These are phyloP conservation scores for Hemibagrus wyckioides DNA, from an alignment of 2,113 vertebrate genomes.

Conservation along the genomic window DNA sequence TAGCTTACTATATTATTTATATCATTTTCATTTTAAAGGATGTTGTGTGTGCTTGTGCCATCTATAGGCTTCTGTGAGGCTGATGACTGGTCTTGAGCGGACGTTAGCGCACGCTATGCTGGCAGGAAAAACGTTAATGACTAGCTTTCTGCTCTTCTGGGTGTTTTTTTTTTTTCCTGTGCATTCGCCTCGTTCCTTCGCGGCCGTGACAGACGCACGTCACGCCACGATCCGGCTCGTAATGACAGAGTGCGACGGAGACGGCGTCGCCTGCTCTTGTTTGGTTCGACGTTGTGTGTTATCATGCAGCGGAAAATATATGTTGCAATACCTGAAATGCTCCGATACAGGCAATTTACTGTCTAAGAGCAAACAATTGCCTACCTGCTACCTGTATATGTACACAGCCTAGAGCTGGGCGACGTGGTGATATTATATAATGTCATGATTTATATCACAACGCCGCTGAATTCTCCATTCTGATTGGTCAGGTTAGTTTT, in stretches of 20 bases:
- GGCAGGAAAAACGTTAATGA: slow-evolving; percentile 21
- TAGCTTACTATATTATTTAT: background rate
- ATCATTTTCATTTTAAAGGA: background rate
- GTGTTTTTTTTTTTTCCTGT: background rate
- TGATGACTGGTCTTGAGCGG: background rate
- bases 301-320: slow-evolving; percentile 34
- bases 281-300: slow-evolving; percentile 31
- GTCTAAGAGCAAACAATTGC: slow-evolving; percentile 7
- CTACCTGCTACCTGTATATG: background rate
- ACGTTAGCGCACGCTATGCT: background rate
- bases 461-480: background rate
- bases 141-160: background rate
- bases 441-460: background rate
- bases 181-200: background rate
- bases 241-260: slow-evolving; percentile 30
- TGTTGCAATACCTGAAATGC: slow-evolving; percentile 9
- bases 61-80: background rate
- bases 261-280: slow-evolving; percentile 42
- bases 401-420: background rate
- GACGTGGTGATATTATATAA: background rate
- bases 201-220: background rate
- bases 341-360: slow-evolving; percentile 40
- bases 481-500: background rate
- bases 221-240: slow-evolving; percentile 30
- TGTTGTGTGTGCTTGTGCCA: background rate